Base-by-base conservation (phyloP, 37 sponge, comb jelly and placozoan species). In the Cladorhizidae sp. region DNA sequence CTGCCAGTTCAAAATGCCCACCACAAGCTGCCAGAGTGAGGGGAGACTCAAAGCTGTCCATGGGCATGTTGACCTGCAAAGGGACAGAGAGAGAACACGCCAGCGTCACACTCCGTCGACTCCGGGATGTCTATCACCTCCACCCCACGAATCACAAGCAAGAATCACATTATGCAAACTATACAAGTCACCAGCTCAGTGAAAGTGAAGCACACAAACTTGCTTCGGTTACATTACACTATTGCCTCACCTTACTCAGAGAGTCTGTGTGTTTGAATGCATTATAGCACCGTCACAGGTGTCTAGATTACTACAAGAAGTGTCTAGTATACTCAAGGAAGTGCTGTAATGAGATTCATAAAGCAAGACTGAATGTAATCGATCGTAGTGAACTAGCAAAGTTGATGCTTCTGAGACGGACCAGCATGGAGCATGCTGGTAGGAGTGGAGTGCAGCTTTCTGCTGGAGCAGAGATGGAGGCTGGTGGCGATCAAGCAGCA, bases 1-100 rank as follows among this genome's bases (percentile, higher is more conserved):
- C 90, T 40, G 90, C 93, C 59, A 93, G 86, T 45, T 93, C 90
- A 49, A 71, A 78, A 63, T 93, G 93, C 1, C 93, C 93, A 18
- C 93, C 93, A 82, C 90, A 93, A 0, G 93, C 90, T 12, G 93
- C 90, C 77, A 93, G 74, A 14, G 93, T 93, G 57, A 93, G 68
- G 20, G 93, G 93, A 9, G 93, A 88, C 83, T 93, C 93, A 85
- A 93, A 93, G 78, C 93, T 89, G 69, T 93, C 93, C 15, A 79
- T 87, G 41, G 93, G 93, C 93, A 93, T 93, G 83, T 93, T 93
- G 0, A 93, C 90, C 90, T 83, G 33, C 37, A 69, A 7, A 57
- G n/a, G 26, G 0, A 40, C 55, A 12, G 29, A 78, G 17, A 31
- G 45, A 2, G 9, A 36, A 5, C 40, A 42, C 25, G 20, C 28